These are phyloP conservation scores for Alethe diademata DNA, from an alignment of 2,113 vertebrate species.

Conservation along the genomic window DNA sequence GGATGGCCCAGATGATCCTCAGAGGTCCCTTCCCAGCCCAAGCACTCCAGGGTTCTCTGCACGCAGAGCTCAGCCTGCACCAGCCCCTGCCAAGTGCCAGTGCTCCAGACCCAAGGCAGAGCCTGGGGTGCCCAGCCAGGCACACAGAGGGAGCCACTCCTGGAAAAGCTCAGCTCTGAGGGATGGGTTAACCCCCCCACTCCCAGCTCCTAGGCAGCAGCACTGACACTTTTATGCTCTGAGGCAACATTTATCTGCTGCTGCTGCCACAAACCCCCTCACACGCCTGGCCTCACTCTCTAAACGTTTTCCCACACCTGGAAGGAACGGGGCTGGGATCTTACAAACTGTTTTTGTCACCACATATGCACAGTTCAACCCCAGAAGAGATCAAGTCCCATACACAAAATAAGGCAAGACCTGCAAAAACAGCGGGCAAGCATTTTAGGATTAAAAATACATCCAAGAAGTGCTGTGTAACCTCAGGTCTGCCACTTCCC, in stretches of 20 bases:
- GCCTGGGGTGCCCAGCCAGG: rapidly evolving
- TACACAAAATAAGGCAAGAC: rapidly evolving
- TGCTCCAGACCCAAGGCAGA: neutral
- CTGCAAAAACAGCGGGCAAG: rapidly evolving
- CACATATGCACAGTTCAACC: rapidly evolving
- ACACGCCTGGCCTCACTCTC: neutral
- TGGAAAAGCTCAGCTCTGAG: too few species aligned
- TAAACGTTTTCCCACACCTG: neutral
- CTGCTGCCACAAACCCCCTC: neutral
- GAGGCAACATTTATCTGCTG: neutral
- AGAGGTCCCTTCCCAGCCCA: neutral
- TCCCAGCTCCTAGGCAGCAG: neutral
- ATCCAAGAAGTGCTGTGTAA: rapidly evolving
- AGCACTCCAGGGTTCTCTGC: too few species aligned
- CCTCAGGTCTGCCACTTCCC: neutral
- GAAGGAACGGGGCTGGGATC: neutral
- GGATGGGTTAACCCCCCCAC: neutral
- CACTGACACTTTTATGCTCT: neutral
- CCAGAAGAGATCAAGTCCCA: rapidly evolving
- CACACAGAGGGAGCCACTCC: neutral
- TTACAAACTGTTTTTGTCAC: neutral
- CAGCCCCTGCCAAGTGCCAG: neutral
- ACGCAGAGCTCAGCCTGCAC: neutral
- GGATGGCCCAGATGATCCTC: neutral
- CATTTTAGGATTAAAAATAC: neutral